Conservation (phyloP, 2,888 invertebrate species). For the Bellardia bayeri region DNA sequence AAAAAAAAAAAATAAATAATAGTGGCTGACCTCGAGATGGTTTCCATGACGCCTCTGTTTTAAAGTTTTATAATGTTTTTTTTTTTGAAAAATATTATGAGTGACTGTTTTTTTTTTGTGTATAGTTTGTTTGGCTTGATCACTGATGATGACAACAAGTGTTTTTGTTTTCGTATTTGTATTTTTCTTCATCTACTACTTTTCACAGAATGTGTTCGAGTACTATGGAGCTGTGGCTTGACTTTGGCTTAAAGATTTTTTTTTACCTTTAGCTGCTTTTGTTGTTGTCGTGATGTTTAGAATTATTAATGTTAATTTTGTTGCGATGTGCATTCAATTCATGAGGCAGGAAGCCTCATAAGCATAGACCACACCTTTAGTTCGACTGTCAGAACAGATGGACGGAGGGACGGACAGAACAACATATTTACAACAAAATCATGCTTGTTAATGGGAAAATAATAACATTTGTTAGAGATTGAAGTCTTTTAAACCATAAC, state of each 20-base stretch:
- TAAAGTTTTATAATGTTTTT: slow-evolving; percentile 55
- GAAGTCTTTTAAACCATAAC: slow-evolving; percentile 20
- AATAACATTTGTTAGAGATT: slow-evolving; percentile 66
- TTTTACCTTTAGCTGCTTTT: neutral
- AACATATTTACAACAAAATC: slow-evolving; percentile 22
- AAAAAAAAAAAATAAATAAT: slow-evolving; percentile 42
- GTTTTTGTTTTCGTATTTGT: slow-evolving; percentile 53
- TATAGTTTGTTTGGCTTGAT: slow-evolving; percentile 51
- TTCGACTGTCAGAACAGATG: slow-evolving; percentile 32
- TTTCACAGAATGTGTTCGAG: slow-evolving; percentile 19
- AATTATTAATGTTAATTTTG: slow-evolving; percentile 60
- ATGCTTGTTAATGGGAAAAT: slow-evolving; percentile 69
- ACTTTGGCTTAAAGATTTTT: slow-evolving; percentile 35
- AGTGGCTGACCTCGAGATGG: slow-evolving; percentile 77
- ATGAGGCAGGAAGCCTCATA: slow-evolving; percentile 69
- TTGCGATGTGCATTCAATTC: slow-evolving; percentile 38
- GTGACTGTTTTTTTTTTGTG: slow-evolving; percentile 43
- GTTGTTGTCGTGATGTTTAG: slow-evolving; percentile 64
- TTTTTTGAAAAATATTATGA: slow-evolving; percentile 42
- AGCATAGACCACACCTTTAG: slow-evolving; percentile 72
- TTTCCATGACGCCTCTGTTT: slow-evolving; percentile 75
- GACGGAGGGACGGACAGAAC: slow-evolving; percentile 19
- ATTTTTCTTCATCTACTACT: neutral
- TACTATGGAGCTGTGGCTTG: slow-evolving; percentile 33
- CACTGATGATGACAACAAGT: slow-evolving; percentile 71